Evolutionary conservation across 2,797 vertebrate genomes (phyloP), one percentile per base, ranked within the genome.

Genomic region (Kryptolebias ocellatus): DNA sequence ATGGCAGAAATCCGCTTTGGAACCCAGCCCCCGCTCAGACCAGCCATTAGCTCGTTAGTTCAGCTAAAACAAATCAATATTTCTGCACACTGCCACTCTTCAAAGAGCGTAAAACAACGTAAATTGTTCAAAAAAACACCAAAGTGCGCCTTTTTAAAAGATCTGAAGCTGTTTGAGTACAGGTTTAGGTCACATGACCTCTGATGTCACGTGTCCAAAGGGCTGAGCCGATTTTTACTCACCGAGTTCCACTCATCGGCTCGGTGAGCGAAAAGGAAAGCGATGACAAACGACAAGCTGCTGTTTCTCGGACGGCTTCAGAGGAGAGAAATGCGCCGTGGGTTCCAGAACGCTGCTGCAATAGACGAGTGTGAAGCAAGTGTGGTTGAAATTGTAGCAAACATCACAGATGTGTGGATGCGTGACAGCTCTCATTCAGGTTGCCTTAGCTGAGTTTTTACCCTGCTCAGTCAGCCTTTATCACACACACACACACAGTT

Each of bases 351-450:
- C 20, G 72, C 72, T 67, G 42, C 59, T 77, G 61, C 70, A 62
- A 74, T 63, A 83, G 53, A 60, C n/a, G 11, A 76, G 66, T 1
- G 8, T 62, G 72, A 64, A 58, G 64, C 70, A 60, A 64, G 63
- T 42, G 70, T 72, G 68, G 82, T 70, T 84, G 60, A 75, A 31
- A 67, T 39, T 8, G 59, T 53, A 54, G 51, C 72, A 73, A 79
- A 78, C 72, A 64, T 61, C 60, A 17, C 6, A 5, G 63, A 63
- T 70, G 16, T 50, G 79, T 56, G 74, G 47, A 56, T 54, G 77
- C 59, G 70, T 67, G 45, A 53, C 20, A 27, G 60, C 62, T 70
- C 76, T 76, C 79, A 88, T 84, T 83, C 83, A 86, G 62, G 67
- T 57, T 61, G 15, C 5, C 57, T 60, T 24, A 45, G 20, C 17